Evolutionary conservation across 2,888 invertebrate species (phyloP), one percentile per base, ranked within the genome.

Genomic region (Empis livida): DNA sequence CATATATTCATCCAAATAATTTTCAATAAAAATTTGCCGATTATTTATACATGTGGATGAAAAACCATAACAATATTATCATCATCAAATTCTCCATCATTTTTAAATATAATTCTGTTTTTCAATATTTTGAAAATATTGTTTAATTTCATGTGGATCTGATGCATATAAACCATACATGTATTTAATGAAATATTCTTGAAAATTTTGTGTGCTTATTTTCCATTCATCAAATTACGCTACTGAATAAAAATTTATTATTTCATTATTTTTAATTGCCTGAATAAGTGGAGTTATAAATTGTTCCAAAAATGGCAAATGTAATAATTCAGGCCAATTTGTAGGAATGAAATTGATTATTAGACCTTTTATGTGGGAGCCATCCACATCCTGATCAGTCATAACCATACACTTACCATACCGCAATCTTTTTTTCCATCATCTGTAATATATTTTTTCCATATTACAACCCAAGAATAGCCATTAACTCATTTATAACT

Each of bases 141-240:
- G 97, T 71, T 96, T 96, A 31, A 97, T 97, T 75, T 99, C 99
- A 70, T 90, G 88, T 0, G 95, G 84, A 47, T 94, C 92, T 61
- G 96, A 97, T 71, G 99, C 99, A 80, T 99, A 99, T 92, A 97
- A 88, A 88, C 95, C 97, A 87, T 99, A 99, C 93, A 99, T 99
- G 85, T 99, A 99, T 75, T 99, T 99, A 72, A 96, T 81, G 66
- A 80, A 84, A 72, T 81, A 99, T 0, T 88, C 88, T 62, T 89
- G 82, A 77, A 87, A 84, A 68, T 97, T 92, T 0, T 83, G 79
- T 0, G 91, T 96, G 56, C 82, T 82, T 30, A 73, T 74, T 65
- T 94, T 94, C 99, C 99, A 99, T 64, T 95, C 93, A 57, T 95
- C 92, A 69, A 97, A 96, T 70, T 99, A 99, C 0, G 99, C 99